Base-by-base conservation (phyloP, 2,113 vertebrate genomes). In the Hylia prasina region DNA sequence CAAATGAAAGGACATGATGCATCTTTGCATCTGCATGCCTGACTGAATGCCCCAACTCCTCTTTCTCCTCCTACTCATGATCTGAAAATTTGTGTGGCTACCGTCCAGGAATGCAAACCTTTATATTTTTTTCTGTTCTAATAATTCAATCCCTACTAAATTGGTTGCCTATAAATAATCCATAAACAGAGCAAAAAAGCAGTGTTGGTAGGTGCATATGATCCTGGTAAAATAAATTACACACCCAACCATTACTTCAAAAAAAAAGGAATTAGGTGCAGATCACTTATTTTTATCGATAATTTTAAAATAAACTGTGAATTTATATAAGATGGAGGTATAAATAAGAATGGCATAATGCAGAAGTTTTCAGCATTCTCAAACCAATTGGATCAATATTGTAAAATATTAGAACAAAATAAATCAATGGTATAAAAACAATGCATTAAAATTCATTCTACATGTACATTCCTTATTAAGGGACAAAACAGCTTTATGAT, bases 151-250 rank as follows among this genome's bases (percentile, higher is more conserved):
- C 16, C 2, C 7, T 50, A 30, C 33, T 76, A 50, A 79, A 64
- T 15, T 54, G 0, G 4, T 60, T 91, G 10, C 9, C 53, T 75
- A 21, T 53, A 76, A 56, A 25, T 56, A 56, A 72, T 58, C 66
- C 16, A 2, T 54, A 64, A 27, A 63, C 30, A 70, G 4, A 48
- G 11, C 0, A 2, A 48, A 73, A 69, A 61, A 39, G 0, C 4
- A 18, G 14, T 58, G 4, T 57, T 64, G 6, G 21, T 73, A 73
- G 16, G 23, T 73, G 25, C 5, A 40, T 58, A 37, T 27, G 40
- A 35, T 63, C 11, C 25, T 50, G 22, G 16, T 15, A 80, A 48
- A 78, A 70, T 28, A 56, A 7, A 73, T 35, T 54, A 11, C 13
- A 65, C 9, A 69, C 2, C 6, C 13, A 87, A 72, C 4, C 3